Evolutionary conservation across 2,113 vertebrate genomes (phyloP).

Genomic region (Sorex fumeus): DNA sequence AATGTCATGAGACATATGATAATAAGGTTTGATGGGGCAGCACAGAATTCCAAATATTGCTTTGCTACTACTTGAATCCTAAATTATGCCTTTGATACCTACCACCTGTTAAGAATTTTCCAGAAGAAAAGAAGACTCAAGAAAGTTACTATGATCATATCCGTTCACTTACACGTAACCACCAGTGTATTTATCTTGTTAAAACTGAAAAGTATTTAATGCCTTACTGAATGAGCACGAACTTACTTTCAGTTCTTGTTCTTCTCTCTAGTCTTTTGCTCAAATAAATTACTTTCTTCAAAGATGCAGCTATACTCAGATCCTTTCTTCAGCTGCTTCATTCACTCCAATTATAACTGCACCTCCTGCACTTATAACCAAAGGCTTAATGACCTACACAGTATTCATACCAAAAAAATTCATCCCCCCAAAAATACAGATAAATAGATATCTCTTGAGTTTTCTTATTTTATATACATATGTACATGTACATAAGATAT

Average conservation of each 20-base stretch:
- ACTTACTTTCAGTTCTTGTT: background rate
- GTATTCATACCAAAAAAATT: background rate
- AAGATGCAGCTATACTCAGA: background rate
- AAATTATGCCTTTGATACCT: background rate
- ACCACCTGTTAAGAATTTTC: background rate
- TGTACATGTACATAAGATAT: background rate
- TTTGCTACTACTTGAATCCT: background rate
- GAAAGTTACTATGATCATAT: background rate
- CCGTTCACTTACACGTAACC: background rate
- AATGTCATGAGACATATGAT: background rate
- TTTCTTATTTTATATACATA: background rate
- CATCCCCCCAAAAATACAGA: no score
- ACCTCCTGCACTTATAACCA: background rate
- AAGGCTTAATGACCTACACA: background rate
- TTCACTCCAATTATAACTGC: constrained; percentile 31
- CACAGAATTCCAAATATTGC: background rate
- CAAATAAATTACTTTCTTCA: constrained; percentile 55
- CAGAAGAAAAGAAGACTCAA: background rate
- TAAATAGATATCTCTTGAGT: no score
- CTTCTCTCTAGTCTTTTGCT: constrained; percentile 31
- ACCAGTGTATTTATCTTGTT: background rate
- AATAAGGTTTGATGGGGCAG: background rate
- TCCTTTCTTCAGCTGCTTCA: background rate
- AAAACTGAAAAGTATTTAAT: constrained; percentile 5
- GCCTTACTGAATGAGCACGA: background rate